A percentile compares a stretch with the other conserved stretches of the same genome.
Conservation (phyloP, 1,140 invertebrate species). For the Hetaerina americana region DNA sequence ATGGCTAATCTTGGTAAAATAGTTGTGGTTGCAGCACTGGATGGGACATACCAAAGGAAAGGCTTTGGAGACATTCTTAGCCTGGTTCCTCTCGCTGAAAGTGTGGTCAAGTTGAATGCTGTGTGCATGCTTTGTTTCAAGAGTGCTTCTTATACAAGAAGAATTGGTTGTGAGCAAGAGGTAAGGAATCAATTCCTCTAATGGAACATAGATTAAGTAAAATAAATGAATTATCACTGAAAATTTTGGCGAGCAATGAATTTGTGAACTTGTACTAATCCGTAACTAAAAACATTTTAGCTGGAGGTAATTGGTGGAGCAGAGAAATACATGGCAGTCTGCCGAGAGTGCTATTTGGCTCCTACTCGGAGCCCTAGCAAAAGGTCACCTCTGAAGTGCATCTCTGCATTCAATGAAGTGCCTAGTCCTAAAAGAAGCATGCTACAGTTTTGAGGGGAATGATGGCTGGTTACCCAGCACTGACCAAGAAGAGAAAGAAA, state of each 20-base stretch:
- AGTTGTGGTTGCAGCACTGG: constrained; percentile 48
- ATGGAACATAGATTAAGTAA: no score
- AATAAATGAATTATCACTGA: no score
- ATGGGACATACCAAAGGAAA: constrained; percentile 45
- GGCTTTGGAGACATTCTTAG: constrained; percentile 44
- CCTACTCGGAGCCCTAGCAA: background rate
- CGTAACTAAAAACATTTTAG: constrained; percentile 23
- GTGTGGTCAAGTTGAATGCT: constrained; percentile 44
- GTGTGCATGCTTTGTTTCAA: constrained; percentile 46
- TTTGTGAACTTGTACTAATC: no score
- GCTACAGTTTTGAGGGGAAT: no score
- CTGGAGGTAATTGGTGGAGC: constrained; percentile 48
- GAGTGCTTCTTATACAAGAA: constrained; percentile 45
- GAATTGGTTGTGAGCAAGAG: constrained; percentile 35
- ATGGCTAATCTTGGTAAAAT: constrained; percentile 47
- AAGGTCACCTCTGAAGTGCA: background rate
- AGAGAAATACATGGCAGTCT: constrained; percentile 48
- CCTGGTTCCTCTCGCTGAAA: constrained; percentile 50
- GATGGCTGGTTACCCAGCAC: no score
- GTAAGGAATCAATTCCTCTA: constrained; percentile 24
- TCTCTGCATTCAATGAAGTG: no score
- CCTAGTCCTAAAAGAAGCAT: no score
- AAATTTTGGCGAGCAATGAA: no score
- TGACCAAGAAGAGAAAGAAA: no score
- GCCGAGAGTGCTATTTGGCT: constrained; percentile 34